Base-by-base conservation (phyloP, 2,113 vertebrate genomes). In the Triplophysa siluroides region DNA sequence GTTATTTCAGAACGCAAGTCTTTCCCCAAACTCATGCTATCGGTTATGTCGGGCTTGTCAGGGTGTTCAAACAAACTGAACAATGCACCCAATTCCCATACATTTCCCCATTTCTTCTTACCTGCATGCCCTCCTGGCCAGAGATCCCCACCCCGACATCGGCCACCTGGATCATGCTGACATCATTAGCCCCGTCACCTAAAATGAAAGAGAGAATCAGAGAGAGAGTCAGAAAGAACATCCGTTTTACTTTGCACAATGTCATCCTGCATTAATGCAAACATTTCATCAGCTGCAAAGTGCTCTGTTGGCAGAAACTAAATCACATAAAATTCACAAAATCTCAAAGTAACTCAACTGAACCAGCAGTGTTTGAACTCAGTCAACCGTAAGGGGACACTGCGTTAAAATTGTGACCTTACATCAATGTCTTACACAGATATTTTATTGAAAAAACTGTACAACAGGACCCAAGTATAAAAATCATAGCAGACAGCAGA, bases 41-140 rank as follows among this genome's bases (percentile, higher is more conserved):
- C 14, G 47, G 47, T 14, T 14, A 14, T 14, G 47, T 13, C 13
- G 2, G 10, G 14, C 12, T 50, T 14, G 47, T 50, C 2, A 13
- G 10, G 47, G 14, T 50, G 2, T 50, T 50, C 14, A 50, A 50
- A 11, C 47, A 50, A 13, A 14, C 47, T 14, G 10, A 50, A 4
- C 47, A 50, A 14, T 50, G 12, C 33, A 38, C 50, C 13, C 0
- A 26, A 41, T 21, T 24, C 52, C 4, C 1, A 8, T 14, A 7
- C 1, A 33, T 23, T 47, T 18, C 13, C 64, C 45, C 60, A 7
- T 66, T 67, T 83, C 54, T 75, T 24, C 81, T 93, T 91, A 98
- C 98, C 96, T 99, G 98, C 97, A 98, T 98, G 87, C 97, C 97
- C 84, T 99, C 97, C 89, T 98, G 98, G 85, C 98, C 98, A 0